Evolutionary conservation across 30 jellyfish, hydroid and myxozoan species (phyloP).

Genomic region (Aurelia coerulea): DNA sequence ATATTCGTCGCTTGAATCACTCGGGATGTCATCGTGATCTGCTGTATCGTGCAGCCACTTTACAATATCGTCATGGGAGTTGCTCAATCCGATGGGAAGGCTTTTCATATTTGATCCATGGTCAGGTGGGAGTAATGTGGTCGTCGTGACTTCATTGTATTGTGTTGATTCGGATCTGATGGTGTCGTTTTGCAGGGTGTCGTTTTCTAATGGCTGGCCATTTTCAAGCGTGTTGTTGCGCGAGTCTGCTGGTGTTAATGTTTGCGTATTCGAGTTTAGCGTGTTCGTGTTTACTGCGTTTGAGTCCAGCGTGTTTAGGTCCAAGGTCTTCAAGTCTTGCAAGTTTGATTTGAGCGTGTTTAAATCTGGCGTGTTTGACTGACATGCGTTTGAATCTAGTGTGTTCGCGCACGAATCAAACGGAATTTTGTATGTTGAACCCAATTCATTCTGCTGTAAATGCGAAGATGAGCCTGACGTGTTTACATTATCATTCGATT

Average conservation of each 20-base stretch:
- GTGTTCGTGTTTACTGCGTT: not conserved
- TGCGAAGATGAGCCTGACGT: not conserved
- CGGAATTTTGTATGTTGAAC: slow-evolving; percentile 51
- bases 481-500: not conserved
- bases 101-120: not conserved
- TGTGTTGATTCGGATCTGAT: not conserved
- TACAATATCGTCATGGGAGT: slow-evolving; percentile 53
- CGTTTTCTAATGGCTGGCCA: not conserved
- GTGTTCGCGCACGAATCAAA: slow-evolving; percentile 43
- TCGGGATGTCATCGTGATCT: slow-evolving; percentile 34
- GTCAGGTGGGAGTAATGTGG: slow-evolving; percentile 30
- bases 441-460: slow-evolving; percentile 1
- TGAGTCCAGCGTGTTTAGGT: not conserved
- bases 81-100: slow-evolving; percentile 14
- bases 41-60: slow-evolving; percentile 59
- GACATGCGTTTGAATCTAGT: slow-evolving; percentile 38
- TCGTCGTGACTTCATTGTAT: not conserved
- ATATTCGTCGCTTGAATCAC: slow-evolving; percentile 71
- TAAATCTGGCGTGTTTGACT: slow-evolving; percentile 9
- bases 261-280: not conserved
- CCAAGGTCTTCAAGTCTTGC: not conserved
- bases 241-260: not conserved
- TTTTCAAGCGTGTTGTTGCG: not conserved
- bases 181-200: not conserved
- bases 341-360: not conserved